Evolutionary conservation across 2,888 invertebrate genomes (phyloP).

Genomic region (Amphipyra tragopoginis): DNA sequence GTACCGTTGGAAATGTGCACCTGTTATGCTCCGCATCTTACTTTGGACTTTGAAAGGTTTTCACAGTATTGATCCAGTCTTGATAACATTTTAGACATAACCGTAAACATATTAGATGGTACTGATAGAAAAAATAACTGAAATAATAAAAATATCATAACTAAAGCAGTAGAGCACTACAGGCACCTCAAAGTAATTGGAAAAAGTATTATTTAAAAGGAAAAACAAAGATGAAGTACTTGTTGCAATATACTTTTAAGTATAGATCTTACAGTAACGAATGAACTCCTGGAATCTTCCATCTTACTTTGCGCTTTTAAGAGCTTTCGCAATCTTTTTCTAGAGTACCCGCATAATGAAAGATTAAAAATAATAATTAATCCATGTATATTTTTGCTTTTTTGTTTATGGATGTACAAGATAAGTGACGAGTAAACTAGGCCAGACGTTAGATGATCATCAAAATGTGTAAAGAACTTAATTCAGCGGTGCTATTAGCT

Average conservation of each 20-base stretch:
- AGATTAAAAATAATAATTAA: constrained; percentile 29
- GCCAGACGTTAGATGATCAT: constrained; percentile 25
- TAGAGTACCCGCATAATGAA: constrained; percentile 20
- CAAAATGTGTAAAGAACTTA: constrained; percentile 24
- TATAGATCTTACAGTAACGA: constrained; percentile 15
- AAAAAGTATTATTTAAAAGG: no score
- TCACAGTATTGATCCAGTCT: neutral
- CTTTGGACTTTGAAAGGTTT: neutral
- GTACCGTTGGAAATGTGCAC: constrained; percentile 1
- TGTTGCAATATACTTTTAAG: constrained; percentile 1
- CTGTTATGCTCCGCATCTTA: neutral
- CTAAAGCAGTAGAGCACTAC: no score
- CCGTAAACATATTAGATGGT: no score
- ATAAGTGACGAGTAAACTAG: constrained; percentile 28
- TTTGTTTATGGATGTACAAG: constrained; percentile 30
- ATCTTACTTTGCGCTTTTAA: constrained; percentile 28
- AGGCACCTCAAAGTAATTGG: no score
- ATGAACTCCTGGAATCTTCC: constrained; percentile 22
- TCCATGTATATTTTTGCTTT: constrained; percentile 22
- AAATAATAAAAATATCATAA: no score
- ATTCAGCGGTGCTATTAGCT: constrained; percentile 18
- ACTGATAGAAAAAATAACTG: no score
- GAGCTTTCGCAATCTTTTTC: constrained; percentile 15
- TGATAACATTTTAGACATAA: no score
- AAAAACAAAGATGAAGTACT: no score